Conservation (phyloP, 2,888 invertebrate genomes). For the Ophioninae sp. region DNA sequence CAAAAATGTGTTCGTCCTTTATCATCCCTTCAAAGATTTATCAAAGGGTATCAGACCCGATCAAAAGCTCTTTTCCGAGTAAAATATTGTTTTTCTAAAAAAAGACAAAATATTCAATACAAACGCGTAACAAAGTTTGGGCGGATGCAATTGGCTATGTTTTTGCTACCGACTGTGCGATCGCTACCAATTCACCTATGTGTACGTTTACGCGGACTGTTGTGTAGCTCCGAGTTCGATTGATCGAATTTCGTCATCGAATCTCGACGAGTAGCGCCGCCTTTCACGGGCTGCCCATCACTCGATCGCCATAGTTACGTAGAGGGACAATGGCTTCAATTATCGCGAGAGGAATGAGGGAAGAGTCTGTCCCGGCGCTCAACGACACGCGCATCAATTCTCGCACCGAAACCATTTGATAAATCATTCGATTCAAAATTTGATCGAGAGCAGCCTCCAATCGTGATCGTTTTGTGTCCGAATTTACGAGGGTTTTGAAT, state of each 20-base stretch:
- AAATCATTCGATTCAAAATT: conserved; percentile 66
- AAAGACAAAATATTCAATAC: conserved; percentile 17
- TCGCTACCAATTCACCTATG: background rate
- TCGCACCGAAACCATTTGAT: conserved; percentile 52
- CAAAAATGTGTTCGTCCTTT: conserved; percentile 44
- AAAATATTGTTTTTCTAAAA: conserved; percentile 26
- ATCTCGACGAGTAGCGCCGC: conserved; percentile 52
- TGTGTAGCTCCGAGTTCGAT: conserved; percentile 23
- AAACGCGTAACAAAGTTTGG: conserved; percentile 37
- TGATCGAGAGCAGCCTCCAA: conserved; percentile 59
- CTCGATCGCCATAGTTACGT: conserved; percentile 55
- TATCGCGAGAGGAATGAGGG: conserved; percentile 53
- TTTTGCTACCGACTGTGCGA: background rate
- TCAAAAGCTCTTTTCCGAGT: conserved; percentile 28
- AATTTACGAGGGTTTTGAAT: conserved; percentile 31
- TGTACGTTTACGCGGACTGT: background rate
- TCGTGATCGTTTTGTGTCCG: conserved; percentile 56
- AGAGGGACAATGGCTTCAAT: conserved; percentile 67
- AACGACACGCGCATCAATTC: background rate
- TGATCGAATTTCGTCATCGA: conserved; percentile 63
- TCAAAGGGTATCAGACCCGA: conserved; percentile 47
- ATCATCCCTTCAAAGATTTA: conserved; percentile 52
- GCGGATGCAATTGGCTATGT: conserved; percentile 27
- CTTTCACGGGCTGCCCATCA: conserved; percentile 65
- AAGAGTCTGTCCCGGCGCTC: background rate